Percentiles rank a stretch among this genome's conserved stretches.
Evolutionary conservation across 1,140 invertebrate genomes (phyloP).

Genomic region (Streblospio benedicti): DNA sequence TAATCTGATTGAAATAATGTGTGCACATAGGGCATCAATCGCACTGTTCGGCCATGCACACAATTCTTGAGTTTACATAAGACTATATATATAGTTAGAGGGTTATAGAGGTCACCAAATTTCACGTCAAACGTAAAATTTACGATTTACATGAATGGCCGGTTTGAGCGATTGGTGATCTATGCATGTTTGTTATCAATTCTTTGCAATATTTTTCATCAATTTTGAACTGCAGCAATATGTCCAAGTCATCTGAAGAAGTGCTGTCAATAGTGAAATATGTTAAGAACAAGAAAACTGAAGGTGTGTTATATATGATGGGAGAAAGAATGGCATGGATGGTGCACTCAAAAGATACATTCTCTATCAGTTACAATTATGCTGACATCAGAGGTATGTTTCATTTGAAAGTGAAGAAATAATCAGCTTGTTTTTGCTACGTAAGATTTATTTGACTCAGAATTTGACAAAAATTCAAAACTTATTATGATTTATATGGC

Average conservation of each 20-base stretch:
- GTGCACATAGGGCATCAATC: too few species aligned
- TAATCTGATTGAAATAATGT: too few species aligned
- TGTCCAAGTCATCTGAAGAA: constrained; percentile 58
- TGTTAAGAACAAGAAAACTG: constrained; percentile 90
- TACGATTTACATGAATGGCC: too few species aligned
- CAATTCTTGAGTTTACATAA: too few species aligned
- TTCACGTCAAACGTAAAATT: too few species aligned
- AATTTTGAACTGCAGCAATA: too few species aligned
- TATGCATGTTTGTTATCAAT: too few species aligned
- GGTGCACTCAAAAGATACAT: constrained; percentile 77
- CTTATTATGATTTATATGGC: neutral
- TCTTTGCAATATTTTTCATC: too few species aligned
- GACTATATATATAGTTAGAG: too few species aligned
- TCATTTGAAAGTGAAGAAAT: neutral
- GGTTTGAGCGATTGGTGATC: too few species aligned
- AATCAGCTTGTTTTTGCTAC: neutral
- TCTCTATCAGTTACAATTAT: constrained; percentile 85
- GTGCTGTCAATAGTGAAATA: constrained; percentile 82
- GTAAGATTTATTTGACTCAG: neutral
- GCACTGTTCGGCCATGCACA: too few species aligned
- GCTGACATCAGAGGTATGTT: constrained; percentile 83
- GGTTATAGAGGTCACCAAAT: too few species aligned
- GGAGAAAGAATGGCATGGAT: constrained; percentile 91
- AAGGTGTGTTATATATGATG: constrained; percentile 92
- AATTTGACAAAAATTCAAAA: neutral